Evolutionary conservation across 2,113 vertebrate species (phyloP), one percentile per base, ranked within the genome.

Genomic region (Kryptolebias marmoratus): DNA sequence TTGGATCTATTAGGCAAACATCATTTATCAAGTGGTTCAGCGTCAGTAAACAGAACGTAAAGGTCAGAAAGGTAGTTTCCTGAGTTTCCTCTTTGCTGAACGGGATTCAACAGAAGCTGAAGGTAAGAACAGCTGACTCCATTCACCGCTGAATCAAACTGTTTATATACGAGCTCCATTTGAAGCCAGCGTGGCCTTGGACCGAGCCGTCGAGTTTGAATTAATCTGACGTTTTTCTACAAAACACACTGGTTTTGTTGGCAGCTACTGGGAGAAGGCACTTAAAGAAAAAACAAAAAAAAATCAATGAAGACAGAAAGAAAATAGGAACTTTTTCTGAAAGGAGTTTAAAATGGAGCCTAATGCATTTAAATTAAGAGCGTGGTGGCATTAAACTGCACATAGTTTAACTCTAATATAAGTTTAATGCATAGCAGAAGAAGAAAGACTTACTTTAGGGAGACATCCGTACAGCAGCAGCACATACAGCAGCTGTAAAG

Each of bases 381-480:
- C 32, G 3, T 36, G 32, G 32, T 36, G 32, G 32, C 32, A 4
- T 3, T 36, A 7, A 36, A 36, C 32, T 36, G 7, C 32, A 36
- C 39, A 42, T 5, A 8, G 39, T 36, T 36, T 36, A 36, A 36
- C 3, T 36, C 3, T 22, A 22, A 22, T 22, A 36, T 36, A 36
- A 4, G 5, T 42, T 42, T 9, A 5, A 42, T 42, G 47, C 1
- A 15, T 53, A 11, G 2, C 11, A 9, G 27, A 7, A 8, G 22
- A n/a, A 69, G 57, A 45, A 3, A 56, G 3, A 55, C 88, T 90
- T 85, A 91, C 90, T 88, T 87, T 77, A 58, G 75, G 64, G 50
- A 89, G 74, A 77, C 54, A 57, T 39, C 70, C 75, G 27, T 45
- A 71, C 49, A 89, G 8, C 18, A 90, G 66, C 62, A 90, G 64